Evolutionary conservation across 2,113 vertebrate genomes (phyloP), one percentile per base, ranked within the genome.

Genomic region (Martes martes): DNA sequence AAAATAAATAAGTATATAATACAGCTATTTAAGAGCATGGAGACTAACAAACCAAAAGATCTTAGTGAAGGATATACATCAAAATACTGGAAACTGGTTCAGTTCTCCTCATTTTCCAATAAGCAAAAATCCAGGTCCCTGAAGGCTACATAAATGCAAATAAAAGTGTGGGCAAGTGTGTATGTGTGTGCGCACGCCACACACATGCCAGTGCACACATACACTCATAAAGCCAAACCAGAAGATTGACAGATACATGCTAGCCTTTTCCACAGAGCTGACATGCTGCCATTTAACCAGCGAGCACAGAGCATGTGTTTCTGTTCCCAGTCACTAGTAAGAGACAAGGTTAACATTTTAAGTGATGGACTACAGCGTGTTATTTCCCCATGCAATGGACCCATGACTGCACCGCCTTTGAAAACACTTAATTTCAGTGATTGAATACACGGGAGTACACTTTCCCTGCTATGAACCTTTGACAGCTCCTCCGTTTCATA

Each of bases 311-410:
- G 98, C 98, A 98, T 97, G 82, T 97, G 97, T 98, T 98, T 94
- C 98, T 96, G 98, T 97, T 98, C 95, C 96, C 98, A 98, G 98
- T 97, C 98, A 98, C 98, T 96, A 97, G 89, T 9, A 97, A 99
- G 98, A 98, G 99, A 99, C 99, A 99, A 99, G 99, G 99, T 99
- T 98, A 99, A 98, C 99, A 98, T 98, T 99, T 98, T 96, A 95
- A 98, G 98, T 99, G 99, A 99, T 99, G 99, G 99, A 99, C 98
- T 98, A 98, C 96, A 89, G 97, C 21, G 0, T 94, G 31, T 98
- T 94, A 97, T 99, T 98, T 99, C 98, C 98, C 98, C 98, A 98
- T 74, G 45, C 98, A 84, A 39, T 50, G 97, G 81, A 98, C 96
- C 98, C 97, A 71, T 95, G 96, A 98, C 98, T 98, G 97, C 57